Base-by-base conservation (phyloP, 2,888 invertebrate species). In the Tenthredo distinguenda region DNA sequence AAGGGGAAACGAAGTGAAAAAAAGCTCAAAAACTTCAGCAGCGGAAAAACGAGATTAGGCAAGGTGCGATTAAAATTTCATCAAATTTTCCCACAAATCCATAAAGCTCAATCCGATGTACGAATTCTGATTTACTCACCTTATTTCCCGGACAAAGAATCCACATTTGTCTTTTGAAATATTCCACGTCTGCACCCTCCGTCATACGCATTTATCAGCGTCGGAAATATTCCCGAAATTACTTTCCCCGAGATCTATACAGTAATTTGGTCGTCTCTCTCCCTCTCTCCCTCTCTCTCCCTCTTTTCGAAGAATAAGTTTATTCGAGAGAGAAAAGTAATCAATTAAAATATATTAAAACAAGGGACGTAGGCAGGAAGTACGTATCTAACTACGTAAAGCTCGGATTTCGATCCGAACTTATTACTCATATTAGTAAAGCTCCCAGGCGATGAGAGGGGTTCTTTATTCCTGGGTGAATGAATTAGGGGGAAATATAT, bases 391-490 rank as follows among this genome's bases (percentile, higher is more conserved):
- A 47, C 43, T 47, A 47, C 47, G 47, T 47, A 47, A 65, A 31
- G 65, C 68, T 68, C 31, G 15, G 68, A 68, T 68, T 68, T 34
- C 68, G 34, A 34, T 68, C 18, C 34, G 18, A 62, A 34, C 68
- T 68, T 68, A 68, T 68, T 34, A 68, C 68, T 68, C 18, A 68
- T 26, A 65, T 65, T 65, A 65, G 65, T 31, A 5, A 65, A 65
- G 15, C 31, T 65, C 34, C 9, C 15, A 65, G 10, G 1, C 21
- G 6, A 65, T 65, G 34, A 15, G 12, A 31, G 31, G 26, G 26
- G 65, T 65, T 31, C 65, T 65, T 68, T 18, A 68, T 68, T 68
- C 68, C 31, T 1, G 15, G 31, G 15, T 4, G 12, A 34, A 34
- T 34, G 18, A 18, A 34, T 12, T 68, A 18, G 10, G 18, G 0